Evolutionary conservation across 2,113 vertebrate species (phyloP).

Genomic region (Alectura lathami): DNA sequence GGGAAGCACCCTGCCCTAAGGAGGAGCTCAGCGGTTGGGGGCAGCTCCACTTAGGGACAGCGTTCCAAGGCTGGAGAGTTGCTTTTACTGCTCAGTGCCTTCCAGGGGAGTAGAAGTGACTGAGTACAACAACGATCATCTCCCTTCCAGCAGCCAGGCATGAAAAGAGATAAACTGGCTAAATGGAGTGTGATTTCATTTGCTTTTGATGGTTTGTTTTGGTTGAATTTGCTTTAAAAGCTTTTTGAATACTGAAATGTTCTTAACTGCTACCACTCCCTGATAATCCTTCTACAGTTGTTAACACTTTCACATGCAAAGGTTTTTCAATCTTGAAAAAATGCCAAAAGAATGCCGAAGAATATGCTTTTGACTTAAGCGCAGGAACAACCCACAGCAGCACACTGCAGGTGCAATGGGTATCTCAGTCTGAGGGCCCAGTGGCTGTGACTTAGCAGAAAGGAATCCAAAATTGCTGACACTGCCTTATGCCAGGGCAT

Average conservation of each 20-base stretch:
- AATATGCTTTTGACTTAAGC: background rate
- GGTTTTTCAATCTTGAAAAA: background rate
- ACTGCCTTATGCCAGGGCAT: background rate
- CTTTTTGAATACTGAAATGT: background rate
- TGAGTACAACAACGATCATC: background rate
- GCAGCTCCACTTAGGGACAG: background rate
- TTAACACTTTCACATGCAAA: background rate
- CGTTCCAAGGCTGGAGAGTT: background rate
- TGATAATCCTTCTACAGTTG: background rate
- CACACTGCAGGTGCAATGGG: background rate
- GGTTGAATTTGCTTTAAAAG: background rate
- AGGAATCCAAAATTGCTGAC: background rate
- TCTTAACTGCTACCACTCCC: background rate
- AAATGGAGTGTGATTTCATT: background rate
- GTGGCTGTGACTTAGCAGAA: background rate
- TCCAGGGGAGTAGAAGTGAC: background rate
- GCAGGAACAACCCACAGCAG: background rate
- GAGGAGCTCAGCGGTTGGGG: background rate
- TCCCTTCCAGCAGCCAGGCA: accelerated
- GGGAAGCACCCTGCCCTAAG: background rate
- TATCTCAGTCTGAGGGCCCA: background rate
- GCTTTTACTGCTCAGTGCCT: background rate
- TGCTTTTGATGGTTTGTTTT: background rate
- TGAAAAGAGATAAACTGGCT: background rate
- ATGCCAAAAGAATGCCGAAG: background rate